Conservation (phyloP, 2,888 invertebrate genomes). For the Andrena chrysosceles region DNA sequence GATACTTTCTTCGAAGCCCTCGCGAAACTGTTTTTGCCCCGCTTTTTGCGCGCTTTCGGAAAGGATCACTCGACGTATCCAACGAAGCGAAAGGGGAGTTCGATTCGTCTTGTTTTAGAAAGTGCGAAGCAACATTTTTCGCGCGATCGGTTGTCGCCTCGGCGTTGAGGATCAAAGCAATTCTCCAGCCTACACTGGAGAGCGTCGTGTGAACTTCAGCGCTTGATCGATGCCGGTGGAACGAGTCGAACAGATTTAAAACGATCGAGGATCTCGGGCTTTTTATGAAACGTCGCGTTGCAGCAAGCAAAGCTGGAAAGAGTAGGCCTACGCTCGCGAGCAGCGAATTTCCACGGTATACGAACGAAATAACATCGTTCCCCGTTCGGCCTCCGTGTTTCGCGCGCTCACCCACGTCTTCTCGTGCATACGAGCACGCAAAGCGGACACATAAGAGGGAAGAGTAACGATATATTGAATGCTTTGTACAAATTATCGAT, state of each 20-base stretch:
- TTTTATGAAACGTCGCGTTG: conserved; percentile 21
- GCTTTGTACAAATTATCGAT: conserved; percentile 77
- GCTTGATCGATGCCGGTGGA: background rate
- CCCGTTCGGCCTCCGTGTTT: conserved; percentile 19
- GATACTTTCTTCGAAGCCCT: no score
- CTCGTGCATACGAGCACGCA: conserved; percentile 39
- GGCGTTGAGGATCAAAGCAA: background rate
- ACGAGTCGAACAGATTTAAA: background rate
- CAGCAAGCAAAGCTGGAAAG: conserved; percentile 24
- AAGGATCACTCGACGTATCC: background rate
- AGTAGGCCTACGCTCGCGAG: conserved; percentile 1
- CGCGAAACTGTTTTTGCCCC: background rate
- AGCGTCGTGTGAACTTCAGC: background rate
- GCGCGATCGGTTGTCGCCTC: background rate
- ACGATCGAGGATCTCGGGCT: conserved; percentile 24
- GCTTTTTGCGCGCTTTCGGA: background rate
- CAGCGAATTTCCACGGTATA: background rate
- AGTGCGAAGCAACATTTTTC: background rate
- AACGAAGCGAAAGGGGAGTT: background rate
- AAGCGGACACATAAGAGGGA: conserved; percentile 6
- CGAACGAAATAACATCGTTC: conserved; percentile 6
- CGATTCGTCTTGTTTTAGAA: background rate
- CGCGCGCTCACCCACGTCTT: conserved; percentile 1
- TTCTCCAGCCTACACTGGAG: background rate
- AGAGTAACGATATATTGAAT: conserved; percentile 39